These are phyloP conservation scores for Bombus difficillimus DNA, from an alignment of 1,140 invertebrate species.

Conservation along the genomic window DNA sequence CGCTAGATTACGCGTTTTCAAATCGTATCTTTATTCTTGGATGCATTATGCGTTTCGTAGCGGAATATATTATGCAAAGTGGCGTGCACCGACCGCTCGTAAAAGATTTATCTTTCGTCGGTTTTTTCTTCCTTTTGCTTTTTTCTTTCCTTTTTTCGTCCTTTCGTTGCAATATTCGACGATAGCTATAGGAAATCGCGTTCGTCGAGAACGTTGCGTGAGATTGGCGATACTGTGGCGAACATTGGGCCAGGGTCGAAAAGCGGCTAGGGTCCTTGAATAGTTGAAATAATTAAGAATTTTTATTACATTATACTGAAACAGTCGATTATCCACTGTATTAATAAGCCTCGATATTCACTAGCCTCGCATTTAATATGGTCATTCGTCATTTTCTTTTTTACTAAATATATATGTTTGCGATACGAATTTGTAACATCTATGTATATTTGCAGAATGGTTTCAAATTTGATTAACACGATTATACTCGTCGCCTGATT, in stretches of 20 bases:
- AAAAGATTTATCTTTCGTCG: conserved; percentile 1
- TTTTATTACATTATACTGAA: no score
- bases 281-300: not conserved
- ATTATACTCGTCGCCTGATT: no score
- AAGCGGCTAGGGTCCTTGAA: no score
- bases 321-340: no score
- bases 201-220: no score
- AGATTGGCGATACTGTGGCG: not conserved
- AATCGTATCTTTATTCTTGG: conserved; percentile 24
- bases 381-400: no score
- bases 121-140: not conserved
- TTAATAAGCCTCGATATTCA: not conserved
- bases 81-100: not conserved
- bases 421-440: no score
- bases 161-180: not conserved
- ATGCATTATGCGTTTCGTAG: conserved; percentile 24
- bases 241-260: no score
- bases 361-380: not conserved
- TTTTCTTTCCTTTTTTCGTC: no score
- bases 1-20: conserved; percentile 28
- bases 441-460: no score
- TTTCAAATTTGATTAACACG: fast-evolving
- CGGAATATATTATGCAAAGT: conserved; percentile 40
- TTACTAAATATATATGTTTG: no score
- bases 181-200: not conserved